Evolutionary conservation across 2,888 invertebrate species (phyloP).

Genomic region (Drosophila yooni): DNA sequence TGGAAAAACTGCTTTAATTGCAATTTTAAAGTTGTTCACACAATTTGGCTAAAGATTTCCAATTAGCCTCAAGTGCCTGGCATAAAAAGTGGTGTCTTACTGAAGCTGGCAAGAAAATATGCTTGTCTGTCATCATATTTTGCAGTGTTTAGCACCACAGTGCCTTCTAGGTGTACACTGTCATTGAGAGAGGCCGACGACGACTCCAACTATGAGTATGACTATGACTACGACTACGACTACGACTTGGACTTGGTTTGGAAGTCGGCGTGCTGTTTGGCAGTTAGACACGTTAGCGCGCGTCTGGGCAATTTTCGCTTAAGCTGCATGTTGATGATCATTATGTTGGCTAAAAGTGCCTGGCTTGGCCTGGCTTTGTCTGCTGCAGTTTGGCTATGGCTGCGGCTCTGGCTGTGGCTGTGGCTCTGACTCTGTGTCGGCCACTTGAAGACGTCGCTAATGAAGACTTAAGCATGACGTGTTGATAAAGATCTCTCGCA

Average conservation of each 20-base stretch:
- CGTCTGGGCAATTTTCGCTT: constrained; percentile 61
- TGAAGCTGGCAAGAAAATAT: not conserved
- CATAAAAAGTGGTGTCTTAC: not conserved
- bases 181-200: constrained; percentile 32
- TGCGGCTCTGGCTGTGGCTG: constrained; percentile 6
- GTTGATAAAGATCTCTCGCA: constrained; percentile 74
- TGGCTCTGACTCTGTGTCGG: constrained; percentile 30
- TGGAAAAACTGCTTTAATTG: rapidly evolving
- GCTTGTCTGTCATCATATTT: not conserved
- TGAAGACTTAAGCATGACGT: constrained; percentile 83
- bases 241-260: constrained; percentile 9
- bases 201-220: not conserved
- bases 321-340: constrained; percentile 67
- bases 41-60: not conserved
- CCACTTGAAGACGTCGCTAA: constrained; percentile 72
- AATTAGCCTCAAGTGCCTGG: not conserved
- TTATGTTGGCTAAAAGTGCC: constrained; percentile 48
- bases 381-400: constrained; percentile 19
- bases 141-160: constrained; percentile 36
- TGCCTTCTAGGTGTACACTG: constrained; percentile 50
- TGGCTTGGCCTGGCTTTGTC: constrained; percentile 32
- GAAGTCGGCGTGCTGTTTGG: constrained; percentile 55
- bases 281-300: constrained; percentile 62
- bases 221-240: not conserved
- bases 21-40: not conserved